These are phyloP conservation scores for Papilio aristodemus DNA, from an alignment of 1,140 invertebrate species.

Conservation along the genomic window DNA sequence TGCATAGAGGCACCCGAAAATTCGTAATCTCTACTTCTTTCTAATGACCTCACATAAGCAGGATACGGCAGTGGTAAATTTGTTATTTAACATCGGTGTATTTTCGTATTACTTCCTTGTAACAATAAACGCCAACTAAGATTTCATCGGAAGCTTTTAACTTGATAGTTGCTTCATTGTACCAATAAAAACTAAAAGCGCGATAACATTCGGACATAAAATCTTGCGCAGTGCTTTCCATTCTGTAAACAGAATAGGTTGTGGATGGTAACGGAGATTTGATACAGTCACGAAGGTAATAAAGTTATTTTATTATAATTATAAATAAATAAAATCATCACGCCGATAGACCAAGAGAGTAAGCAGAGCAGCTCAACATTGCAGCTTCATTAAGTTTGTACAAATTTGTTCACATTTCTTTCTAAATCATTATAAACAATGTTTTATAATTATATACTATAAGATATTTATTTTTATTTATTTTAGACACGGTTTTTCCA, in stretches of 20 bases:
- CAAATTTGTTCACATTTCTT: no score
- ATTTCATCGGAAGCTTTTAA: slow-evolving; percentile 31
- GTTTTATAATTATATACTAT: no score
- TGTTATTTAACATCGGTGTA: neutral
- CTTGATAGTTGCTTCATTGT: slow-evolving; percentile 29
- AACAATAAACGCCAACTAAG: slow-evolving; percentile 8
- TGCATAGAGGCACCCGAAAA: no score
- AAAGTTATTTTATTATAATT: slow-evolving; percentile 1
- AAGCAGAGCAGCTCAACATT: neutral
- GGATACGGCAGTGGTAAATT: no score
- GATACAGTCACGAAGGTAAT: slow-evolving; percentile 15
- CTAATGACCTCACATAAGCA: no score
- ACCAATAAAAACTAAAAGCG: slow-evolving; percentile 31
- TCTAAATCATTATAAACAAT: no score
- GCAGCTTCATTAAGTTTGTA: no score
- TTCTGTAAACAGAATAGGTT: slow-evolving; percentile 3
- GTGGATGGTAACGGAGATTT: neutral
- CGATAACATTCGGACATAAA: slow-evolving; percentile 12
- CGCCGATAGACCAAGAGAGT: neutral
- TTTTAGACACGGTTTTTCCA: slow-evolving; percentile 7
- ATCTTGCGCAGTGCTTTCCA: slow-evolving; percentile 7
- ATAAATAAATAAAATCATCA: neutral
- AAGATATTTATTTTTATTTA: no score
- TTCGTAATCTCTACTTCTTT: no score
- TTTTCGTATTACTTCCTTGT: neutral